A percentile compares a stretch with the other conserved stretches of the same genome.
These are phyloP conservation scores for Drosophila parabipectinata DNA, from an alignment of 1,140 invertebrate genomes.

Conservation along the genomic window DNA sequence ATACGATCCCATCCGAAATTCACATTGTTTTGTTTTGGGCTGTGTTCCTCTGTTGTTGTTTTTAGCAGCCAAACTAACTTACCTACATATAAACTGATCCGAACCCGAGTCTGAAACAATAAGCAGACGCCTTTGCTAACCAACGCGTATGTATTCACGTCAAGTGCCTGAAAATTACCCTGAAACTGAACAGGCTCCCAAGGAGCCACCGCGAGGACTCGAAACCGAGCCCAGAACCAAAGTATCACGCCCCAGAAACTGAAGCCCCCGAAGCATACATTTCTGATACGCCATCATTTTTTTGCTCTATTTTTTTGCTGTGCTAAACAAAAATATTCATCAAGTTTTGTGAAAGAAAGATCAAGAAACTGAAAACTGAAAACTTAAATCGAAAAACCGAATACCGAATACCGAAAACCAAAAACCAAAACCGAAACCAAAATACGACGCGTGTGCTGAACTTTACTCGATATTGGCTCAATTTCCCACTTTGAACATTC, in stretches of 20 bases:
- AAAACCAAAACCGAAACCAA: constrained; percentile 3
- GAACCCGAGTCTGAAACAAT: background rate
- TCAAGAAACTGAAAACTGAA: background rate
- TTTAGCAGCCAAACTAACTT: constrained; percentile 2
- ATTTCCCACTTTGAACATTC: constrained; percentile 40
- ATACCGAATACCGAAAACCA: constrained; percentile 12
- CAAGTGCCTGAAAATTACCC: constrained; percentile 4
- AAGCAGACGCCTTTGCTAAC: constrained; percentile 17
- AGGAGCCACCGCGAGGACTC: constrained; percentile 14
- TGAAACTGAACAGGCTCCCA: background rate
- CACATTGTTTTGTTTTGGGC: constrained; percentile 13
- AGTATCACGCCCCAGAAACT: background rate
- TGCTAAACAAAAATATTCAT: background rate
- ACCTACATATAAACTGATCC: too few relatives aligned
- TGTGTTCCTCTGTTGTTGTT: constrained; percentile 7
- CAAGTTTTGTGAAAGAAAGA: constrained; percentile 15
- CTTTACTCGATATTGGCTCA: constrained; percentile 40
- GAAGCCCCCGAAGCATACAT: background rate
- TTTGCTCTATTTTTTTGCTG: constrained; percentile 40
- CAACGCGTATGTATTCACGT: constrained; percentile 39
- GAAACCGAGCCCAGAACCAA: constrained; percentile 1
- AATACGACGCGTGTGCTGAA: constrained; percentile 54
- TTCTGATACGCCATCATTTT: constrained; percentile 13
- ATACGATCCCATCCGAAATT: constrained; percentile 27
- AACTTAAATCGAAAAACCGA: constrained; percentile 1